Evolutionary conservation across 35 echinoderm and acorn worm genomes (phyloP).

Genomic region (Strongylocentrotus purpuratus): DNA sequence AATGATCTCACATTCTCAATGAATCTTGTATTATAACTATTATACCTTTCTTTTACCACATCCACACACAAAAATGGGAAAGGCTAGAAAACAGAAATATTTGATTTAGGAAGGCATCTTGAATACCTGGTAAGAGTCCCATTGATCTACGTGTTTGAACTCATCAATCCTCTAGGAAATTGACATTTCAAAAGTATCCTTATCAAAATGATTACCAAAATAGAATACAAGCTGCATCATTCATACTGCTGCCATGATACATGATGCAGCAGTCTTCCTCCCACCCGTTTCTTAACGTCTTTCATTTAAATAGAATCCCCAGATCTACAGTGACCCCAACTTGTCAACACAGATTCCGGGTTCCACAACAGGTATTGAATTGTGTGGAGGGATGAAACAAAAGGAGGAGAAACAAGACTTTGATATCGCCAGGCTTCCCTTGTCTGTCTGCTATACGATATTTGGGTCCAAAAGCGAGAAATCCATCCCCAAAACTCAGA

Average conservation of each 20-base stretch:
- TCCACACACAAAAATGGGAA: too few relatives aligned
- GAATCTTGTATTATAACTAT: too few relatives aligned
- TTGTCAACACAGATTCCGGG: background rate
- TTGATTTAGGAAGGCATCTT: too few relatives aligned
- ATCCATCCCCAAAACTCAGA: constrained; percentile 1
- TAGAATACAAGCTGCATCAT: background rate
- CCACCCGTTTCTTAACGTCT: background rate
- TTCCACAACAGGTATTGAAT: background rate
- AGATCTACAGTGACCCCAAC: background rate
- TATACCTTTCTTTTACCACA: too few relatives aligned
- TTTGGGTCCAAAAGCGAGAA: background rate
- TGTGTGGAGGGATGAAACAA: background rate
- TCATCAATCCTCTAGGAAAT: background rate
- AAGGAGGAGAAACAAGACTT: background rate
- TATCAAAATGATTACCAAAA: background rate
- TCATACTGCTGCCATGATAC: background rate
- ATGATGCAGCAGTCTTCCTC: background rate
- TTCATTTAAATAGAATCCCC: background rate
- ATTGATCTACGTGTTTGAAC: background rate
- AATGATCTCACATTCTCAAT: too few relatives aligned
- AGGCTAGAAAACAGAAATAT: too few relatives aligned
- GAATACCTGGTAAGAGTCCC: too few relatives aligned
- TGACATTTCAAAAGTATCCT: background rate
- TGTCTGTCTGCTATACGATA: background rate
- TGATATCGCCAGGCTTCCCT: background rate